Evolutionary conservation across 1,140 invertebrate genomes (phyloP).

Genomic region (Drosophila erecta): DNA sequence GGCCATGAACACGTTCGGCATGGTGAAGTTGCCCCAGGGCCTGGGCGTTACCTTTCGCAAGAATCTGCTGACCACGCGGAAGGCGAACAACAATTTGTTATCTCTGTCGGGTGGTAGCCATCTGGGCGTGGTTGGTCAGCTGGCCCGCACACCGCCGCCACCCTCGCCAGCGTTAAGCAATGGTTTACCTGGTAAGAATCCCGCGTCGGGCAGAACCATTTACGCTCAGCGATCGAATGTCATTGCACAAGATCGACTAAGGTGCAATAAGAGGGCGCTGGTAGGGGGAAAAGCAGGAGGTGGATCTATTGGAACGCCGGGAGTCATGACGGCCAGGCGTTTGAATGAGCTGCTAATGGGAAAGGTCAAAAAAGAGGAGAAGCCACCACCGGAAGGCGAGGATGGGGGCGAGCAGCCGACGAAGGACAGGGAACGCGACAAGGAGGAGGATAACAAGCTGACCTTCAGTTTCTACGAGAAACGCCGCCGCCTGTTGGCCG

Average conservation of each 20-base stretch:
- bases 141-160: constrained; percentile 53
- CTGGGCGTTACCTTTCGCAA: constrained; percentile 76
- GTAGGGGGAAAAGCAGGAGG: constrained; percentile 12
- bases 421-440: constrained; percentile 28
- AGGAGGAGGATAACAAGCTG: constrained; percentile 41
- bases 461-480: constrained; percentile 73
- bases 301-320: constrained; percentile 4
- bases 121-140: constrained; percentile 62
- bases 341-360: constrained; percentile 58
- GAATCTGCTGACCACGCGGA: constrained; percentile 68
- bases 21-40: constrained; percentile 74
- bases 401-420: constrained; percentile 42
- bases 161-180: constrained; percentile 46
- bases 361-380: constrained; percentile 57
- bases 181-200: constrained; percentile 39
- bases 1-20: constrained; percentile 74
- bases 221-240: constrained; percentile 65
- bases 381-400: constrained; percentile 22
- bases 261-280: constrained; percentile 66
- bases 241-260: constrained; percentile 61
- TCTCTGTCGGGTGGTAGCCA: constrained; percentile 58
- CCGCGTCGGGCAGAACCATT: constrained; percentile 51
- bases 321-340: constrained; percentile 57
- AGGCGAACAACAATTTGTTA: constrained; percentile 71
- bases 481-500: constrained; percentile 55